Evolutionary conservation across 2,113 vertebrate genomes (phyloP).

Genomic region (Osmerus eperlanus): DNA sequence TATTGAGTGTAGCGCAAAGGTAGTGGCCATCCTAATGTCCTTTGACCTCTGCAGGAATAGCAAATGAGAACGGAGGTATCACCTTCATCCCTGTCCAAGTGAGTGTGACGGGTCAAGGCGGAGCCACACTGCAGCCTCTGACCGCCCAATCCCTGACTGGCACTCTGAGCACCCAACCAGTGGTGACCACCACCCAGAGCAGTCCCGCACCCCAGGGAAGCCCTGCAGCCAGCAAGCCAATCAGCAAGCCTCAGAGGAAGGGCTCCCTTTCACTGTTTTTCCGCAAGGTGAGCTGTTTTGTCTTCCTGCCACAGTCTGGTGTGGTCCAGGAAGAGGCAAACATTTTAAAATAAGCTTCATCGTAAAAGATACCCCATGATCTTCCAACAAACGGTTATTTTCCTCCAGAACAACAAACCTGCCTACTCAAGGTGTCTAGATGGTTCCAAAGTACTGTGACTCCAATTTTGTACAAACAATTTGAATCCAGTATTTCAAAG

Average conservation of each 20-base stretch:
- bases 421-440: no score
- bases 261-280: constrained; percentile 93
- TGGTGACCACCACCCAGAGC: constrained; percentile 68
- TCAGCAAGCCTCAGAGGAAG: constrained; percentile 73
- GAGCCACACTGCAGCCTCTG: constrained; percentile 74
- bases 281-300: constrained; percentile 79
- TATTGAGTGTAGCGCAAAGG: background rate
- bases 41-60: constrained; percentile 75
- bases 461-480: no score
- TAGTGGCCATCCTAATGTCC: background rate
- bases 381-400: no score
- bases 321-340: no score
- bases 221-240: constrained; percentile 38
- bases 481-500: no score
- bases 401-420: no score
- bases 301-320: background rate
- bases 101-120: constrained; percentile 72
- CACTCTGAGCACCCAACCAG: constrained; percentile 58
- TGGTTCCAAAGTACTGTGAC: no score
- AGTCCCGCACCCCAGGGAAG: constrained; percentile 36
- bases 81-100: constrained; percentile 69
- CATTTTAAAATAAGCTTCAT: no score
- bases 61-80: constrained; percentile 90
- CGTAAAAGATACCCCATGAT: no score
- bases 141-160: constrained; percentile 69